These are phyloP conservation scores for Pterocles burchelli DNA, from an alignment of 2,113 vertebrate species.

Conservation along the genomic window DNA sequence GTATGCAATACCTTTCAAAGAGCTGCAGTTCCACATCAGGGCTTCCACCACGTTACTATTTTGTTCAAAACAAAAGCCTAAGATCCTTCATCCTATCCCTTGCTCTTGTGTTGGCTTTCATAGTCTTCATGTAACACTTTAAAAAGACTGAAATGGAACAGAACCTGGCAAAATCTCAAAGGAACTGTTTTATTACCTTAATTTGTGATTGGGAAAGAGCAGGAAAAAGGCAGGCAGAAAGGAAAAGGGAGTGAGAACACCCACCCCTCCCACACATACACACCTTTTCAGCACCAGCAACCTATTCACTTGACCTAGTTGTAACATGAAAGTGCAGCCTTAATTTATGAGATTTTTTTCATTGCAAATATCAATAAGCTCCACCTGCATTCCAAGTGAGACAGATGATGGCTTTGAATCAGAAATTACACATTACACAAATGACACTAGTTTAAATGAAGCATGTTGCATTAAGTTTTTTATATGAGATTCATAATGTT, in stretches of 20 bases:
- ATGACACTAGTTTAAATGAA: not conserved
- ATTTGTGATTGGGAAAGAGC: not conserved
- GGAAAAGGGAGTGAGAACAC: not conserved
- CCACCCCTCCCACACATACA: not conserved
- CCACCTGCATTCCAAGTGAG: not conserved
- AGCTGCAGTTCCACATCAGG: not conserved
- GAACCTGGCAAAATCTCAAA: not conserved
- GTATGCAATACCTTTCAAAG: not conserved
- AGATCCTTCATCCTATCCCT: not conserved
- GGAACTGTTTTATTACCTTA: not conserved
- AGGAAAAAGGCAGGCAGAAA: not conserved
- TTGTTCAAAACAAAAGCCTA: not conserved
- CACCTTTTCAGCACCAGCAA: not conserved
- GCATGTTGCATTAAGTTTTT: not conserved
- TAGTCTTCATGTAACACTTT: not conserved
- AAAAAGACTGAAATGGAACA: not conserved
- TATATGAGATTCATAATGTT: not conserved
- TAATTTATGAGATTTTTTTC: not conserved
- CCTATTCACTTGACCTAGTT: not conserved
- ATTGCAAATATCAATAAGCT: not conserved
- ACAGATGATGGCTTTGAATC: not conserved
- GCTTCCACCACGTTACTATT: not conserved
- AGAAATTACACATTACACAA: not conserved
- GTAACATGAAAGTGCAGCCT: not conserved
- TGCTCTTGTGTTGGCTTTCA: not conserved